Conservation (phyloP, 2,797 vertebrate genomes). For the Poeciliopsis infans region DNA sequence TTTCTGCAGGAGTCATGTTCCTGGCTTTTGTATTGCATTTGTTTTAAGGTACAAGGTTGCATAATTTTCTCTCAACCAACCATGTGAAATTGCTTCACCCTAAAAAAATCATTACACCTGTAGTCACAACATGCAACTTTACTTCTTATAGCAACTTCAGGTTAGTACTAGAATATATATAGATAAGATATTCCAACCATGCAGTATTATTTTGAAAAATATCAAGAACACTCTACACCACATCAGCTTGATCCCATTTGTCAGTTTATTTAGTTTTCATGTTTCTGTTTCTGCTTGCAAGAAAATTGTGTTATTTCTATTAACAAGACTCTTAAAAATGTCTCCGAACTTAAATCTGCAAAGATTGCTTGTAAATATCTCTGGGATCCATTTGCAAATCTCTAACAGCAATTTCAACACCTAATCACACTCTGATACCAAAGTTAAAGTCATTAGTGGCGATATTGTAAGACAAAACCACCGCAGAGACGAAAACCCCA, state of each 20-base stretch:
- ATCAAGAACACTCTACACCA: background rate
- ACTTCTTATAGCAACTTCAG: background rate
- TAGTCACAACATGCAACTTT: background rate
- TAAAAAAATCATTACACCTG: slow-evolving; percentile 10
- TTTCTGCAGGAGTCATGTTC: slow-evolving; percentile 52
- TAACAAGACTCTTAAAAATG: slow-evolving; percentile 21
- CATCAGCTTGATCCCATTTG: background rate
- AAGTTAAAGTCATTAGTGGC: slow-evolving; percentile 64
- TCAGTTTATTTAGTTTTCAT: slow-evolving; percentile 11
- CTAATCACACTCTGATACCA: slow-evolving; percentile 46
- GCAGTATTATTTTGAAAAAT: background rate
- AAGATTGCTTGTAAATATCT: slow-evolving; percentile 28
- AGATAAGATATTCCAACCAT: background rate
- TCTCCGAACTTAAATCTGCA: slow-evolving; percentile 13
- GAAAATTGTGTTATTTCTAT: slow-evolving; percentile 35
- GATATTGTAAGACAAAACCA: slow-evolving; percentile 59
- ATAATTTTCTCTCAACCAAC: slow-evolving; percentile 30
- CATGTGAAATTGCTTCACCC: slow-evolving; percentile 42
- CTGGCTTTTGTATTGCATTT: slow-evolving; percentile 48
- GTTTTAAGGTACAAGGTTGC: slow-evolving; percentile 43
- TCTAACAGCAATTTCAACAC: slow-evolving; percentile 47
- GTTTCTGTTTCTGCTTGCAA: slow-evolving; percentile 21
- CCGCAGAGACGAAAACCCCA: slow-evolving; percentile 61
- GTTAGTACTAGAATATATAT: background rate
- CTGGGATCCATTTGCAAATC: slow-evolving; percentile 23